Percentiles rank a stretch among this genome's conserved stretches.
phyloP scores from a whole-genome alignment of 2,113 vertebrate genomes.

The Narcine bancroftii region DNA sequence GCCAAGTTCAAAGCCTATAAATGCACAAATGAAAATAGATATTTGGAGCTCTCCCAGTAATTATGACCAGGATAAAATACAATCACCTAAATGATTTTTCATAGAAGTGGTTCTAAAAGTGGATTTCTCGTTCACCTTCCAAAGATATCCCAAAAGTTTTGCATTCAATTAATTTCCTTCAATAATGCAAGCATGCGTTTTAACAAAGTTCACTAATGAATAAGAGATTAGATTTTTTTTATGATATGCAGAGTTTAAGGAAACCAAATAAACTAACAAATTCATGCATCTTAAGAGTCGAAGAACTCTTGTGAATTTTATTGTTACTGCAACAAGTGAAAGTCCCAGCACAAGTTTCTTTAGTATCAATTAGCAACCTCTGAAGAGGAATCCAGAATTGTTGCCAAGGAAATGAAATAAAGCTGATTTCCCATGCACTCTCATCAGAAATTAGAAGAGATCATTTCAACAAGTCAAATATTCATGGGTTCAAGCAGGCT shows the following conservation, averaged over 20 bases:
- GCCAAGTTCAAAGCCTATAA: slow-evolving; percentile 71
- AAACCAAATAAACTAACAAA: not conserved
- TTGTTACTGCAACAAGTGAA: not conserved
- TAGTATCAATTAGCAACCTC: not conserved
- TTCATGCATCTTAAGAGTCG: not conserved
- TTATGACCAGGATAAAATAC: not conserved
- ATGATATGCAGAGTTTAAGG: not conserved
- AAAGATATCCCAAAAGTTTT: not conserved
- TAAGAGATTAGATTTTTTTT: not conserved
- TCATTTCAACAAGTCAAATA: not conserved
- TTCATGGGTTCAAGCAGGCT: not conserved
- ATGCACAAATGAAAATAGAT: not conserved
- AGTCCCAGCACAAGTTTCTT: not conserved
- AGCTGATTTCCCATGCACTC: no score
- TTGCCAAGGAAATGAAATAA: not conserved
- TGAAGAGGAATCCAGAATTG: not conserved
- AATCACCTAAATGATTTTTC: not conserved
- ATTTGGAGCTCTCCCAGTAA: not conserved
- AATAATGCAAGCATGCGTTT: not conserved
- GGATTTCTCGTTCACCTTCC: not conserved
- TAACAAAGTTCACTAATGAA: not conserved
- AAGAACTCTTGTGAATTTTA: no score
- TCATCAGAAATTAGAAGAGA: not conserved
- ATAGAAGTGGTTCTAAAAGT: not conserved
- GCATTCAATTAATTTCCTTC: not conserved